These are phyloP conservation scores for Phainopepla nitens DNA, from an alignment of 2,113 vertebrate species.

Conservation along the genomic window DNA sequence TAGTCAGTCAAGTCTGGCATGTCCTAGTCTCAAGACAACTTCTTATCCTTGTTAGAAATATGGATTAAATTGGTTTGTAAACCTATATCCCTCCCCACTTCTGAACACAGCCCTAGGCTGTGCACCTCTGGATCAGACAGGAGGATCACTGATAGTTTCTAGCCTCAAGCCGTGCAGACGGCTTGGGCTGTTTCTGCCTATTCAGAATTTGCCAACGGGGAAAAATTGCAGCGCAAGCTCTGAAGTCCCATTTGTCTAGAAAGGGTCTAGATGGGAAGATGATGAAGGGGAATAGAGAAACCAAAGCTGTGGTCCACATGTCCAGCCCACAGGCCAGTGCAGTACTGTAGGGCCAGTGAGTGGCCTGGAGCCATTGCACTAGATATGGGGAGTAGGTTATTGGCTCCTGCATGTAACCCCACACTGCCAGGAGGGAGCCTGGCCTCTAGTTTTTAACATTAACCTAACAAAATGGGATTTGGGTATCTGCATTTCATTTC, in stretches of 20 bases:
- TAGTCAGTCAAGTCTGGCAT: not conserved
- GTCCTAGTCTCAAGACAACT: not conserved
- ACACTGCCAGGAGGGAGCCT: not conserved
- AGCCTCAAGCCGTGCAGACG: not conserved
- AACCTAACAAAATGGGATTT: not conserved
- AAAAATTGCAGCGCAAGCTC: not conserved
- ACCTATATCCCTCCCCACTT: not conserved
- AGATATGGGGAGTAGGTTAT: not conserved
- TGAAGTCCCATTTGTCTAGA: accelerated
- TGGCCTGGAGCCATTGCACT: not conserved
- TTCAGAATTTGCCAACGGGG: not conserved
- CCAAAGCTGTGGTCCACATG: not conserved
- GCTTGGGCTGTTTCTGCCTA: not conserved
- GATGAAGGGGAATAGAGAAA: not conserved
- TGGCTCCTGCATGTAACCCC: not conserved
- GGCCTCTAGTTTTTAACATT: not conserved
- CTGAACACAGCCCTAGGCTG: not conserved
- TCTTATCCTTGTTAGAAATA: not conserved
- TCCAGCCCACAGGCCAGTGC: not conserved
- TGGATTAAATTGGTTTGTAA: not conserved
- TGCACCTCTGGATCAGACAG: not conserved
- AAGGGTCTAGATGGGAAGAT: not conserved
- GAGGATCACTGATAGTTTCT: not conserved
- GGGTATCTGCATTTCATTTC: not conserved
- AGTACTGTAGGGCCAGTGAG: not conserved